Evolutionary conservation across 2,888 invertebrate genomes (phyloP).

Genomic region (Agrotis ipsilon): DNA sequence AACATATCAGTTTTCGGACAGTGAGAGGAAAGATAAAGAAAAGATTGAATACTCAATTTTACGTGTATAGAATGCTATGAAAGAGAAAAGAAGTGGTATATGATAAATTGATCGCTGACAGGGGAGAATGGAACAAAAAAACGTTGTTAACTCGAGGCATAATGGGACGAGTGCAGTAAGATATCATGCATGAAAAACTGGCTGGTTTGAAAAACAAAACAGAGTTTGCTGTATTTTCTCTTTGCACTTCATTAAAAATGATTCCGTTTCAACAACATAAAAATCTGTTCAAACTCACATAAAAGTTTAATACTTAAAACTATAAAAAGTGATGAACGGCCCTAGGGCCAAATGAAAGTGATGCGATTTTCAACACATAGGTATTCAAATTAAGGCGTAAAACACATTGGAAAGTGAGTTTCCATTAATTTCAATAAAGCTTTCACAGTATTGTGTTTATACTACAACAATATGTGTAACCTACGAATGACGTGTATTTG

Average conservation of each 20-base stretch:
- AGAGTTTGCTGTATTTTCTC: not conserved
- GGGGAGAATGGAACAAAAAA: too few species aligned
- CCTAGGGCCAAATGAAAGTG: not conserved
- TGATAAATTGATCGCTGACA: too few species aligned
- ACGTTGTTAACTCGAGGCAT: too few species aligned
- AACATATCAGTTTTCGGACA: too few species aligned
- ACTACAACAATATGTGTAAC: slow-evolving; percentile 34
- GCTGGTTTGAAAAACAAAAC: not conserved
- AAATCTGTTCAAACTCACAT: slow-evolving; percentile 1
- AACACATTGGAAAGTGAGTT: slow-evolving; percentile 55
- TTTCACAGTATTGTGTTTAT: slow-evolving; percentile 54
- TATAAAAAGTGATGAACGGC: not conserved
- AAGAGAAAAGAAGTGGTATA: too few species aligned
- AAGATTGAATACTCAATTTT: too few species aligned
- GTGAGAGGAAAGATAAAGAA: too few species aligned
- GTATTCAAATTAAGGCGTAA: slow-evolving; percentile 25
- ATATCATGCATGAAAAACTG: not conserved
- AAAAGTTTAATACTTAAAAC: not conserved
- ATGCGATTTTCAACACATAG: slow-evolving; percentile 44
- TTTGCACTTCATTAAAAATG: not conserved
- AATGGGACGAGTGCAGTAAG: too few species aligned
- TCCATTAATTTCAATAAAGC: slow-evolving; percentile 36
- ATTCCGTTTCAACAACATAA: slow-evolving; percentile 1
- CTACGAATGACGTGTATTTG: slow-evolving; percentile 28
- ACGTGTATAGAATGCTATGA: too few species aligned